phyloP scores from a whole-genome alignment of 2,113 vertebrate species.

The Coregonus clupeaformis region DNA sequence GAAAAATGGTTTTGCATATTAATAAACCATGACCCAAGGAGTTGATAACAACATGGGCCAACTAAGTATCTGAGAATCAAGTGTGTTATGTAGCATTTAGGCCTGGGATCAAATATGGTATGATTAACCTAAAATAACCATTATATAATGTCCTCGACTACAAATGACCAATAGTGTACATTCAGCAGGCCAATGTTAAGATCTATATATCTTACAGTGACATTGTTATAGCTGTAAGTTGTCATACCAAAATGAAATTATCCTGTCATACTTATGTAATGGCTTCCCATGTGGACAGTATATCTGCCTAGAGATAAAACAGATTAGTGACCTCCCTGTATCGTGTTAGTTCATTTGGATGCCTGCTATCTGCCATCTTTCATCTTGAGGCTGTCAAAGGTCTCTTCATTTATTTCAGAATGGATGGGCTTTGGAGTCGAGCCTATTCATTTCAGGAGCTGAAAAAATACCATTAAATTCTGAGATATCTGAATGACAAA shows the following conservation, averaged over 20 bases:
- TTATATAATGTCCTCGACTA: neutral
- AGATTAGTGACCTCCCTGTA: neutral
- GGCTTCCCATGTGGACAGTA: neutral
- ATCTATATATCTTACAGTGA: neutral
- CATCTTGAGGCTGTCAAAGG: constrained; percentile 4
- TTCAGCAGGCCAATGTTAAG: neutral
- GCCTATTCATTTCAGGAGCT: neutral
- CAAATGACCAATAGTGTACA: neutral
- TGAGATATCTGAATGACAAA: constrained; percentile 1
- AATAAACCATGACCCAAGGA: no score
- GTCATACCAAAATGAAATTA: neutral
- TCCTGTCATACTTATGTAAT: neutral
- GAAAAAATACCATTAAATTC: neutral
- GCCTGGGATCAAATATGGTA: neutral
- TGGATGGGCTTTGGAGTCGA: neutral
- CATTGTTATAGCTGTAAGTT: neutral
- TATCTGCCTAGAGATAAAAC: constrained; percentile 8
- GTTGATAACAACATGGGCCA: no score
- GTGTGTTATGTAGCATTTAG: no score
- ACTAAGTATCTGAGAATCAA: no score
- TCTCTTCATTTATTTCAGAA: constrained; percentile 7
- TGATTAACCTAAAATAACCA: neutral
- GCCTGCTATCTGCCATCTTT: neutral
- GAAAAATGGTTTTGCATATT: no score
- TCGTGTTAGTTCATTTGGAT: neutral